A percentile compares a stretch with the other conserved stretches of the same genome.
Conservation (phyloP, 2,888 invertebrate genomes). For the Drosophila neoperkinsi region DNA sequence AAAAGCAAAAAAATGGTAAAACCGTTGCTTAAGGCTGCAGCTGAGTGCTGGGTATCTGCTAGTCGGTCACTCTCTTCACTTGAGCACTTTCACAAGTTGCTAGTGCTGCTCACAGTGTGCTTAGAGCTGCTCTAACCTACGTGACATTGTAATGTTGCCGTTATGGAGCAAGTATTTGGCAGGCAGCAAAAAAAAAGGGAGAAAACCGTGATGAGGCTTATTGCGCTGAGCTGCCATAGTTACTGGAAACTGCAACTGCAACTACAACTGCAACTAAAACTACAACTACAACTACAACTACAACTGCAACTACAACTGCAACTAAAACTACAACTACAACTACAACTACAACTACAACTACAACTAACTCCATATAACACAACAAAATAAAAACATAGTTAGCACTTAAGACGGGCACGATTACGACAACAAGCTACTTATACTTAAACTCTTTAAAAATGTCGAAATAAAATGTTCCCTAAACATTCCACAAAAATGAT, state of each 20-base stretch:
- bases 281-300: no score
- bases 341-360: neutral
- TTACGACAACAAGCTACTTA: neutral
- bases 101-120: slow-evolving; percentile 24
- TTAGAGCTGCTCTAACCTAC: slow-evolving; percentile 22
- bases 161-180: slow-evolving; percentile 5
- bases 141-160: slow-evolving; percentile 42
- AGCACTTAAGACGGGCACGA: slow-evolving; percentile 19
- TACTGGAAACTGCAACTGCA: slow-evolving; percentile 15
- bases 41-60: neutral
- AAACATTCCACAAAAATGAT: neutral
- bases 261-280: no score
- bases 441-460: neutral
- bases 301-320: no score
- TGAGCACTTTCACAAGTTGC: slow-evolving; percentile 9
- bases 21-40: neutral
- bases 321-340: no score
- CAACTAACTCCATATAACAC: neutral
- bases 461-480: neutral
- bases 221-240: slow-evolving; percentile 1
- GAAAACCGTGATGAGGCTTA: neutral
- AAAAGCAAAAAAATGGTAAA: neutral
- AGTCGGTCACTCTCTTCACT: neutral
- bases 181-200: neutral
- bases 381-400: slow-evolving; percentile 16